Evolutionary conservation across 2,113 vertebrate genomes (phyloP), one percentile per base, ranked within the genome.

Genomic region (Microcebus murinus): DNA sequence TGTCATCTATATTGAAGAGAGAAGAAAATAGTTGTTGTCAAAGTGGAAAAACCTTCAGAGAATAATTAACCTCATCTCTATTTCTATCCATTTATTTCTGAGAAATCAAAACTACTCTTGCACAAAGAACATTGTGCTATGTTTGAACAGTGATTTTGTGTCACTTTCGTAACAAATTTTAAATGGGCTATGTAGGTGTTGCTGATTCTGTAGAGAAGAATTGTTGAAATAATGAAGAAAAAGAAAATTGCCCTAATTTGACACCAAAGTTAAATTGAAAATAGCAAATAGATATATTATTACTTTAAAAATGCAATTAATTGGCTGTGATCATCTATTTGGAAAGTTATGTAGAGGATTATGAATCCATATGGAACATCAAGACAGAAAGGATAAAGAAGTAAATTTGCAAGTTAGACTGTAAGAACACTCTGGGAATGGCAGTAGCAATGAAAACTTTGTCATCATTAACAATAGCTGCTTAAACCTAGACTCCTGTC

Each of bases 51-150:
- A 12, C 89, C 68, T 94, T 95, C 25, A 1, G 70, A 87, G 79
- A 86, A 95, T 95, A 98, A 98, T 97, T 98, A 98, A 97, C 81
- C 70, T 27, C 42, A 96, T 92, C 79, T 96, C 97, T 90, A 97
- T 95, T 98, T 97, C 95, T 97, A 92, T 93, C 93, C 87, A 90
- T 97, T 97, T 95, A 55, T 52, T 98, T 98, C 59, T 61, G 76
- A 74, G 14, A 42, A 81, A 96, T 94, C 61, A 96, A 73, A 95
- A 98, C 91, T 96, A 65, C 57, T 95, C 31, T 97, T 63, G 13
- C 82, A 70, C 31, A 88, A 90, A 93, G 39, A 95, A 55, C 76
- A 48, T 95, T 97, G 70, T 82, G 85, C 88, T 79, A n/a, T 63
- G 91, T 97, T 97, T 20, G 91, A 97, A 70, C 39, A 98, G 95